Evolutionary conservation across 2,113 vertebrate genomes (phyloP).

Genomic region (Amphiprion ocellaris): DNA sequence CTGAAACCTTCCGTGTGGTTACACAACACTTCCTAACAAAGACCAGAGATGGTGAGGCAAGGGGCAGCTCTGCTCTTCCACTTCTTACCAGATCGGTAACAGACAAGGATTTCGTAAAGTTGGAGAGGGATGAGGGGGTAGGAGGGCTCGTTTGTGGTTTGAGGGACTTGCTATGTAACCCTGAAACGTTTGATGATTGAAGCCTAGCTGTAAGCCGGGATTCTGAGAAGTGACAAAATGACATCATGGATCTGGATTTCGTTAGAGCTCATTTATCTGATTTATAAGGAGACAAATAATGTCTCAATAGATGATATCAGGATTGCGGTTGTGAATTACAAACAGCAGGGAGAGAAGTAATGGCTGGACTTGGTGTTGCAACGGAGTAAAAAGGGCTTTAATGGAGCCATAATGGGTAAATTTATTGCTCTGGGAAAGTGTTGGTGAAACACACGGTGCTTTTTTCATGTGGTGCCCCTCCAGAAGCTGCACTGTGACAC

Average conservation of each 20-base stretch:
- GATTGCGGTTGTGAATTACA: constrained; percentile 25
- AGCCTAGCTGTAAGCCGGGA: background rate
- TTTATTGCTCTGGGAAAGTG: background rate
- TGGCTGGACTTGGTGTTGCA: constrained; percentile 23
- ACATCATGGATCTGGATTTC: constrained; percentile 45
- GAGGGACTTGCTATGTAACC: background rate
- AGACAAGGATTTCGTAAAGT: constrained; percentile 13
- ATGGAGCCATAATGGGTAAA: background rate
- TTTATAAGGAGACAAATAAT: constrained; percentile 36
- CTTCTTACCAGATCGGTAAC: constrained; percentile 4
- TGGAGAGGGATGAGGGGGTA: background rate
- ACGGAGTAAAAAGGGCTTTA: background rate
- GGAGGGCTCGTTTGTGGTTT: constrained; percentile 24
- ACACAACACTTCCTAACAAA: constrained; percentile 65
- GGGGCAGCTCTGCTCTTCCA: background rate
- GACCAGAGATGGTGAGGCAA: constrained; percentile 22
- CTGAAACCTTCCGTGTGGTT: constrained; percentile 37
- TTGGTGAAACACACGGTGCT: constrained; percentile 14
- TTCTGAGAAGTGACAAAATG: constrained; percentile 52
- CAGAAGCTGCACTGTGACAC: constrained; percentile 21
- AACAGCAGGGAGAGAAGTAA: constrained; percentile 23
- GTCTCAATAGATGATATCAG: constrained; percentile 21
- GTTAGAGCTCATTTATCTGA: constrained; percentile 37
- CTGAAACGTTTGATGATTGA: constrained; percentile 2
- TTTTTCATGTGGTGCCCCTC: constrained; percentile 36